phyloP scores from a whole-genome alignment of 2,797 vertebrate genomes.

The Notamacropus eugenii region DNA sequence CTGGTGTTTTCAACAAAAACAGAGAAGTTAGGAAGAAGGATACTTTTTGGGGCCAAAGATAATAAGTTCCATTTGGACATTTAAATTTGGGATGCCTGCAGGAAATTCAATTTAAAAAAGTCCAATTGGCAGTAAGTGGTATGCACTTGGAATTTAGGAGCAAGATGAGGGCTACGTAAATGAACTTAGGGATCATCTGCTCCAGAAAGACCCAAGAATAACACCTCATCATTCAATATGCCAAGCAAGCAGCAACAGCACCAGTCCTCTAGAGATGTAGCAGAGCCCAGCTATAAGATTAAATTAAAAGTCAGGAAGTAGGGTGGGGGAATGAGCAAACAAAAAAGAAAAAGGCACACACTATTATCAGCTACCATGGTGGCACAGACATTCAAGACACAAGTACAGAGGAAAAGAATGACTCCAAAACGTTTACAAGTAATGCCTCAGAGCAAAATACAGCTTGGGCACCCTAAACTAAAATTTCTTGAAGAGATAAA shows the following conservation, averaged over 20 bases:
- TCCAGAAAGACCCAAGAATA: not conserved
- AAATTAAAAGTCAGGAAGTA: not conserved
- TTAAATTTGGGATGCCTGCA: not conserved
- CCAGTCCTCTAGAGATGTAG: not conserved
- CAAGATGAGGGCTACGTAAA: not conserved
- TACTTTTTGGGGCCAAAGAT: not conserved
- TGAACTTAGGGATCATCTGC: not conserved
- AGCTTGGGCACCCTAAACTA: not conserved
- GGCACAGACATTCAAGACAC: not conserved
- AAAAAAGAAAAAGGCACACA: not conserved
- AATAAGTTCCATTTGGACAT: not conserved
- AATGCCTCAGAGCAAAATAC: not conserved
- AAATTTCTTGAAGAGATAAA: not conserved
- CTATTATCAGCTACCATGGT: too few species aligned
- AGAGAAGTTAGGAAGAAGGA: not conserved
- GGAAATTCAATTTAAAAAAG: not conserved
- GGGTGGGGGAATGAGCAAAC: not conserved
- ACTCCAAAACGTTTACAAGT: not conserved
- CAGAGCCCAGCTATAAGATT: not conserved
- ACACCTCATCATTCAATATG: not conserved
- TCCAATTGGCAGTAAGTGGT: not conserved
- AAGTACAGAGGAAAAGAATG: not conserved
- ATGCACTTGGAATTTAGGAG: not conserved
- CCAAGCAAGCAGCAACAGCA: not conserved
- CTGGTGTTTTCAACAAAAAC: not conserved